phyloP scores from a whole-genome alignment of 2,888 invertebrate species.

The Sesia bembeciformis region DNA sequence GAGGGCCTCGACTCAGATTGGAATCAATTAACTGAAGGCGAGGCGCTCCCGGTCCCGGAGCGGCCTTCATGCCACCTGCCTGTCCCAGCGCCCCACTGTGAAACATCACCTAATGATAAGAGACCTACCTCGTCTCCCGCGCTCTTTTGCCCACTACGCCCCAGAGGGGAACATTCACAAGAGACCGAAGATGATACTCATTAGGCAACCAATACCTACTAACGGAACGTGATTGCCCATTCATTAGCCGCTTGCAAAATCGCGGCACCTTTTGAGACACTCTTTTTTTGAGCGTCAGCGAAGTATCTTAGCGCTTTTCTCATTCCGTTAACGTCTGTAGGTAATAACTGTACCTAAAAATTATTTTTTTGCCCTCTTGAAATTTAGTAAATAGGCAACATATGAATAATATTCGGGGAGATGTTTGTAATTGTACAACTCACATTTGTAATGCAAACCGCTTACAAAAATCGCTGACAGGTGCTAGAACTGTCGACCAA shows the following conservation, averaged over 20 bases:
- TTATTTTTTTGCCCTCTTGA: too few relatives aligned
- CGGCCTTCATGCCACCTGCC: conserved; percentile 65
- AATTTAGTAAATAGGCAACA: too few relatives aligned
- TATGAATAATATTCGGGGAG: too few relatives aligned
- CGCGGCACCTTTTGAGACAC: conserved; percentile 35
- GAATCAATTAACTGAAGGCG: conserved; percentile 65
- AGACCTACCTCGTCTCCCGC: not conserved
- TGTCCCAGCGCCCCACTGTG: conserved; percentile 7
- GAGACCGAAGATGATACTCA: conserved; percentile 5
- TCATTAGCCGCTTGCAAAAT: conserved; percentile 41
- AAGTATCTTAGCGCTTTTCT: too few relatives aligned
- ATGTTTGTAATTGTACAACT: too few relatives aligned
- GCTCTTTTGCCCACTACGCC: not conserved
- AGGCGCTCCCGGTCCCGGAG: conserved; percentile 45
- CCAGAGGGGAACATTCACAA: not conserved
- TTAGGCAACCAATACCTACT: conserved; percentile 25
- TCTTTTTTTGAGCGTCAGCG: not conserved
- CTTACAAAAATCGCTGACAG: too few relatives aligned
- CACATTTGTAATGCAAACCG: too few relatives aligned
- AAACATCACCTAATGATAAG: not conserved
- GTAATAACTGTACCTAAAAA: too few relatives aligned
- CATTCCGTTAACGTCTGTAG: too few relatives aligned
- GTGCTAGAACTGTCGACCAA: too few relatives aligned
- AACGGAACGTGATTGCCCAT: conserved; percentile 44
- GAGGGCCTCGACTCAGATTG: conserved; percentile 52